phyloP scores from a whole-genome alignment of 2,888 invertebrate species.

The Vesta saturnalis region DNA sequence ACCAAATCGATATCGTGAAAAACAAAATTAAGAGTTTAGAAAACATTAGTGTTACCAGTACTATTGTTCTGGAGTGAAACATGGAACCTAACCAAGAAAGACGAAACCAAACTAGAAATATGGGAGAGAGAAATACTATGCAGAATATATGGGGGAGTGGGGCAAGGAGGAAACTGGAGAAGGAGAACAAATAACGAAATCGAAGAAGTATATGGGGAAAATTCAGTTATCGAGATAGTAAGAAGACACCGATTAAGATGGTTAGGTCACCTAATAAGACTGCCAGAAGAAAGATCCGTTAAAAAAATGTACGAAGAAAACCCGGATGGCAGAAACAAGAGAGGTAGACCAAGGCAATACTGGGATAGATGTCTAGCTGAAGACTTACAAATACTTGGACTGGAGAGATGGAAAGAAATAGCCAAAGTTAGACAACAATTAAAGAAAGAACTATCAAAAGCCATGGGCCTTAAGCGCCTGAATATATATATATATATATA shows the following conservation, averaged over 20 bases:
- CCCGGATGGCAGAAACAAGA: too few species aligned
- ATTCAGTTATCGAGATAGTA: too few species aligned
- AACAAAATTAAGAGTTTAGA: background rate
- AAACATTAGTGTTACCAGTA: background rate
- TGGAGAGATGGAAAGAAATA: too few species aligned
- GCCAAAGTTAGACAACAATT: too few species aligned
- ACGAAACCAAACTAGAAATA: too few species aligned
- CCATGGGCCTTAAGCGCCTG: too few species aligned
- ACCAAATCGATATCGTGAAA: background rate
- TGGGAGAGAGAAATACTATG: background rate
- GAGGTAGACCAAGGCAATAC: background rate
- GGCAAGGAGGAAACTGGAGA: too few species aligned
- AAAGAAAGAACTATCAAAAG: too few species aligned
- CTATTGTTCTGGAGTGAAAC: background rate
- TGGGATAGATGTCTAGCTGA: background rate
- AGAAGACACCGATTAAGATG: too few species aligned
- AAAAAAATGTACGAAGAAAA: background rate
- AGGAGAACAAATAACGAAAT: background rate
- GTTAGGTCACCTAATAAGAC: background rate
- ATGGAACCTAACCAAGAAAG: too few species aligned
- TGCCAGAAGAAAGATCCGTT: background rate
- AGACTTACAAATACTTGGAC: too few species aligned
- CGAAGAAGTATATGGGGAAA: background rate
- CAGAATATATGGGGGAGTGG: background rate
- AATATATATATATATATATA: too few species aligned